phyloP scores from a whole-genome alignment of 2,113 vertebrate genomes.

The Proterorhinus semilunaris region DNA sequence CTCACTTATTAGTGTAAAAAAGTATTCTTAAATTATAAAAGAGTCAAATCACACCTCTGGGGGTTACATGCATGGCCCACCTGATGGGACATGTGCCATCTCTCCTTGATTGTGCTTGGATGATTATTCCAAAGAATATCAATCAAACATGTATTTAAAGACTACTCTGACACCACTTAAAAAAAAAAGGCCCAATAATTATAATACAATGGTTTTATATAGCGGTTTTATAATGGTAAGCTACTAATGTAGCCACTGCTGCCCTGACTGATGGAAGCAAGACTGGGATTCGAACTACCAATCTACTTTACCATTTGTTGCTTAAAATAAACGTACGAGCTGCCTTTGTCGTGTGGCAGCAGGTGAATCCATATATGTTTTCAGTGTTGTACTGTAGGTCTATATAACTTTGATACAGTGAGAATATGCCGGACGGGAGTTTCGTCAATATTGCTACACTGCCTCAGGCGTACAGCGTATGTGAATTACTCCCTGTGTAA shows the following conservation, averaged over 20 bases:
- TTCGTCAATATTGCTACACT: no score
- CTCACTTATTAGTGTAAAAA: slow-evolving; percentile 10
- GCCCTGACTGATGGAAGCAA: no score
- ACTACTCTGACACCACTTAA: not conserved
- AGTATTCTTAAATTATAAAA: slow-evolving; percentile 13
- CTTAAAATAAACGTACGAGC: not conserved
- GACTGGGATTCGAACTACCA: no score
- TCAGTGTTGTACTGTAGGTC: no score
- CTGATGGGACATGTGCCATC: not conserved
- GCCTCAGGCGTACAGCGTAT: not conserved
- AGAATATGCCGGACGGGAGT: no score
- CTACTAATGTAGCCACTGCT: not conserved
- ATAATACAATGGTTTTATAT: no score
- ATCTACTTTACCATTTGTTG: no score
- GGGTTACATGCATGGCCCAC: not conserved
- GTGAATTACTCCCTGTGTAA: slow-evolving; percentile 45
- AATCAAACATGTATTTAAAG: not conserved
- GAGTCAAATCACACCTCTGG: not conserved
- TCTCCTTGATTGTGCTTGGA: not conserved
- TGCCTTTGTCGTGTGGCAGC: not conserved
- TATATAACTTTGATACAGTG: no score
- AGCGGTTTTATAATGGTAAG: not conserved
- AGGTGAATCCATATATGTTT: not conserved
- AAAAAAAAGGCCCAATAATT: no score
- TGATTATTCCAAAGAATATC: not conserved